These are phyloP conservation scores for Plumapathes pennacea DNA, from an alignment of 92 coral and sea anemone genomes.

Conservation along the genomic window DNA sequence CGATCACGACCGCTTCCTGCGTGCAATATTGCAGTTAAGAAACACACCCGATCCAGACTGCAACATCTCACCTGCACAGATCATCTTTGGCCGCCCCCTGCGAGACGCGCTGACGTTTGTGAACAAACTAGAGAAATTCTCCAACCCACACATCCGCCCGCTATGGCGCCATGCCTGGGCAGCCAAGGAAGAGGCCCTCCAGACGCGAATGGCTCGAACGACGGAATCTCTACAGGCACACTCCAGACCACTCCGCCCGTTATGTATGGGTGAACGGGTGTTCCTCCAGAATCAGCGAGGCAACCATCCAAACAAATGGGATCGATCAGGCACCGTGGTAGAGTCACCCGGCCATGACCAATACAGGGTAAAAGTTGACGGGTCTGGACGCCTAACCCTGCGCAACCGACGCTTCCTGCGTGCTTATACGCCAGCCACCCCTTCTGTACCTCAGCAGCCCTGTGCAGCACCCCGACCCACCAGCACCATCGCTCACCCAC, in stretches of 20 bases:
- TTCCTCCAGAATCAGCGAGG: constrained; percentile 53
- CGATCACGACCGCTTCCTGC: constrained; percentile 47
- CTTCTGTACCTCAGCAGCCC: constrained; percentile 14
- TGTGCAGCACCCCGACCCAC: constrained; percentile 3
- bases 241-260: constrained; percentile 30
- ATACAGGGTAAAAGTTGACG: constrained; percentile 43
- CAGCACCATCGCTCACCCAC: neutral
- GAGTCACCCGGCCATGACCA: constrained; percentile 31
- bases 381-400: constrained; percentile 41
- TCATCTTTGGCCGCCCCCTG: constrained; percentile 35
- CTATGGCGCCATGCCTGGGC: constrained; percentile 46
- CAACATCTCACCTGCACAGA: constrained; percentile 40
- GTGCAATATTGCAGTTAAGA: constrained; percentile 31
- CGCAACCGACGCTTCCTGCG: constrained; percentile 29
- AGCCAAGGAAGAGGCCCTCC: constrained; percentile 51
- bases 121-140: constrained; percentile 39
- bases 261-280: constrained; percentile 24
- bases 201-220: constrained; percentile 17
- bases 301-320: constrained; percentile 42
- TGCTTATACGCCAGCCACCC: constrained; percentile 28
- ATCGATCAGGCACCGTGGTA: constrained; percentile 35
- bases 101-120: constrained; percentile 45
- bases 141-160: constrained; percentile 42
- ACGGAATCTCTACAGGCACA: constrained; percentile 35
- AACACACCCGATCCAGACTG: constrained; percentile 52